Evolutionary conservation across 2,888 invertebrate species (phyloP).

Genomic region (Xestia rhomboidea): DNA sequence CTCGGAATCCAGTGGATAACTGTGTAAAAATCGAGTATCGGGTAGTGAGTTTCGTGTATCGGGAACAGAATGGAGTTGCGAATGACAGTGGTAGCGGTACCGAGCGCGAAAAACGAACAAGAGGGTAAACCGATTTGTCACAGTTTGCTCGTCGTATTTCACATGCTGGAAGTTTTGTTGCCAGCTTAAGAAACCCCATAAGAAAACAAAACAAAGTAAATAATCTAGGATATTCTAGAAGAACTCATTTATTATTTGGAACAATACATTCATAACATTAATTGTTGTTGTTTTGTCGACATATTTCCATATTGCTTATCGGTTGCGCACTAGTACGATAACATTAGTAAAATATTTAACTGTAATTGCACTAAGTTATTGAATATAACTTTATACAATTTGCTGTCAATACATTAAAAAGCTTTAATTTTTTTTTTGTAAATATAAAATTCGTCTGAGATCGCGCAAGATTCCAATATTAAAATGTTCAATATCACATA

Average conservation of each 20-base stretch:
- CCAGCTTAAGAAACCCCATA: neutral
- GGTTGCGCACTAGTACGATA: neutral
- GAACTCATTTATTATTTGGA: constrained; percentile 35
- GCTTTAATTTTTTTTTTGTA: constrained; percentile 14
- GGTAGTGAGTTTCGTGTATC: no score
- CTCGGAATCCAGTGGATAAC: no score
- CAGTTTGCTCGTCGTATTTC: neutral
- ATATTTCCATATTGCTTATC: constrained; percentile 13
- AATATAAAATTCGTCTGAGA: constrained; percentile 45
- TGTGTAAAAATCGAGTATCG: no score
- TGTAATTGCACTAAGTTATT: constrained; percentile 6
- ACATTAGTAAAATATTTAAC: neutral
- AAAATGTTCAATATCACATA: constrained; percentile 41
- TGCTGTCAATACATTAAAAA: constrained; percentile 22
- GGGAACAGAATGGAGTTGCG: no score
- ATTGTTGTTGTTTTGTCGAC: constrained; percentile 1
- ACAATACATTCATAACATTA: constrained; percentile 15
- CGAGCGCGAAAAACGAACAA: no score
- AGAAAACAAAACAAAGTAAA: neutral
- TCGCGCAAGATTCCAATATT: constrained; percentile 41
- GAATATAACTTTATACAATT: constrained; percentile 17
- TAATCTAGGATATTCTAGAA: neutral
- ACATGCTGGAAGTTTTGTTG: neutral
- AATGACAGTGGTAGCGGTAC: no score
- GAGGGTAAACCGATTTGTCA: neutral